phyloP scores from a whole-genome alignment of 2,113 vertebrate genomes.

The Oplegnathus fasciatus region DNA sequence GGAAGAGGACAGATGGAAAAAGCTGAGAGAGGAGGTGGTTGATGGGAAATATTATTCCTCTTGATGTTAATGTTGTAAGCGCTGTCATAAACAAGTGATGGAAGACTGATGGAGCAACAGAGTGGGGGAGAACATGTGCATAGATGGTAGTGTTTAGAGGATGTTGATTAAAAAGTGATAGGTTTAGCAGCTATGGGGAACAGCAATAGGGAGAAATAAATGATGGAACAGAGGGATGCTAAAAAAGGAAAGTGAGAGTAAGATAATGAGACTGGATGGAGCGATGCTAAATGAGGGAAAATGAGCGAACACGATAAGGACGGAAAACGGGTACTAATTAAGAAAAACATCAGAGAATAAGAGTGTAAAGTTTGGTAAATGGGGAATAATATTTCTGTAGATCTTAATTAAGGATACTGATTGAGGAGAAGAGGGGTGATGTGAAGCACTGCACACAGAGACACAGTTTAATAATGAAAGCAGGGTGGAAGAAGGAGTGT shows the following conservation, averaged over 20 bases:
- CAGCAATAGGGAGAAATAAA: constrained; percentile 38
- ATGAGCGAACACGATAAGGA: constrained; percentile 48
- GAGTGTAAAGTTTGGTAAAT: constrained; percentile 59
- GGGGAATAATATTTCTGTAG: constrained; percentile 62
- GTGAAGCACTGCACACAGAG: constrained; percentile 8
- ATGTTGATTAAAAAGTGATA: constrained; percentile 59
- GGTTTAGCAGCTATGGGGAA: constrained; percentile 30
- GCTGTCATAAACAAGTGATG: constrained; percentile 48
- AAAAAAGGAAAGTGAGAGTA: constrained; percentile 47
- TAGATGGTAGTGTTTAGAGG: constrained; percentile 45
- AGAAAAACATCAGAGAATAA: constrained; percentile 57
- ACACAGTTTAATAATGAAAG: constrained; percentile 42
- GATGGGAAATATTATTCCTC: constrained; percentile 49
- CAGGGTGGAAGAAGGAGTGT: constrained; percentile 16
- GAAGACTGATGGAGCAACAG: constrained; percentile 42
- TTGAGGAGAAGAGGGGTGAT: constrained; percentile 40
- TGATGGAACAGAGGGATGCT: constrained; percentile 37
- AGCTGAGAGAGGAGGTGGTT: constrained; percentile 8
- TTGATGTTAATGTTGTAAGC: constrained; percentile 36
- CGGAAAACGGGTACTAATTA: constrained; percentile 55
- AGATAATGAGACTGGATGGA: constrained; percentile 61
- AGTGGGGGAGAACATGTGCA: constrained; percentile 15
- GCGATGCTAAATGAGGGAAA: constrained; percentile 56
- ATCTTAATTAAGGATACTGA: constrained; percentile 67
- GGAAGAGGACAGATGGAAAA: constrained; percentile 29